Conservation (phyloP, 1,140 invertebrate species). For the Drosophila albomicans region DNA sequence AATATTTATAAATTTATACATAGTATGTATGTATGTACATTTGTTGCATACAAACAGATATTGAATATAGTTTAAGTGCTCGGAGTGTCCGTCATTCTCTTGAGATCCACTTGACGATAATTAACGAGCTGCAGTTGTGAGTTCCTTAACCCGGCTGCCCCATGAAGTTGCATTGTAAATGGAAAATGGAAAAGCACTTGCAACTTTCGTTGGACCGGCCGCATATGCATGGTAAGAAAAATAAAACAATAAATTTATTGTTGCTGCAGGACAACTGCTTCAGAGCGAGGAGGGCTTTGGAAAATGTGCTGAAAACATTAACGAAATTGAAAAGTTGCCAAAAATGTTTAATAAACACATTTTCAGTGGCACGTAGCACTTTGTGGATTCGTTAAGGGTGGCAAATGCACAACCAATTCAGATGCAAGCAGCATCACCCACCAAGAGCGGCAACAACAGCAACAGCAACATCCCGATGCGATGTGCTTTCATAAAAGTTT, state of each 20-base stretch:
- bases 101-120: constrained; percentile 44
- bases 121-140: constrained; percentile 42
- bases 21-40: too few relatives aligned
- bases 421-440: not conserved
- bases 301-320: constrained; percentile 61
- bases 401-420: constrained; percentile 21
- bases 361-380: constrained; percentile 46
- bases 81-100: not conserved
- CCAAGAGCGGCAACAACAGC: too few relatives aligned
- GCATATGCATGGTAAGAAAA: constrained; percentile 28
- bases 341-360: constrained; percentile 77
- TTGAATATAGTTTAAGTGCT: constrained; percentile 48
- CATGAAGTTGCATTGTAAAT: constrained; percentile 21
- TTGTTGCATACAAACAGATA: constrained; percentile 20
- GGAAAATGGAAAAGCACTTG: constrained; percentile 45
- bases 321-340: constrained; percentile 78
- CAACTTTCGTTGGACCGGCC: constrained; percentile 2
- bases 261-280: constrained; percentile 3
- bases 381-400: constrained; percentile 11
- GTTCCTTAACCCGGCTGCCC: constrained; percentile 62
- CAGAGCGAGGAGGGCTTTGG: not conserved
- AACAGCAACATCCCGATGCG: not conserved
- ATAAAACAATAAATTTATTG: constrained; percentile 62
- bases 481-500: constrained; percentile 69
- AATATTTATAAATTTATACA: too few relatives aligned